Base-by-base conservation (phyloP, 2,113 vertebrate genomes). In the Reinhardtius hippoglossoides region DNA sequence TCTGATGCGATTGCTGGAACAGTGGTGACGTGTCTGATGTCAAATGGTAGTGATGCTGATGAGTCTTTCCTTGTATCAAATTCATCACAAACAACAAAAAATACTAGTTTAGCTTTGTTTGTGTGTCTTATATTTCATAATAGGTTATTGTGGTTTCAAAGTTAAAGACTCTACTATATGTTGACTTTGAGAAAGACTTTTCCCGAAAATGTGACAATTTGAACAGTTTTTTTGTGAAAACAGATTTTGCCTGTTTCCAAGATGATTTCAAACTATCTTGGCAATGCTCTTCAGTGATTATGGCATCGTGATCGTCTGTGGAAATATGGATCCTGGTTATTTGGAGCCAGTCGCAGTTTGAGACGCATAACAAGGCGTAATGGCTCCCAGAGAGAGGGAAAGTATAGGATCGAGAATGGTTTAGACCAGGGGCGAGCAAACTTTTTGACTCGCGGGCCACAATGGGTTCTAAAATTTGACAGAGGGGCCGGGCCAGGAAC, bases 261-360 rank as follows among this genome's bases (percentile, higher is more conserved):
- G 15, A 50, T 6, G 7, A 50, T 50, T 42, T 12, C 42, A 56
- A 26, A 0, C 50, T 66, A 21, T 71, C 24, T 56, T 40, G 18
- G 20, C 31, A n/a, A 35, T 21, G 48, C 62, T 74, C 62, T 20
- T 65, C 57, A 23, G 42, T 84, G 63, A 76, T 83, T 72, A 42
- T 55, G 37, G 74, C 23, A 14, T 60, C 42, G 27, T 66, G 74
- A 81, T 74, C 3, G n/a, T 67, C 66, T 66, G 66, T 67, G 85
- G 83, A 86, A 85, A 83, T 58, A 52, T 70, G 71, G 81, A 64
- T 64, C n/a, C 70, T 71, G 80, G 64, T 80, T 64, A 67, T 67
- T 81, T 87, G 80, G 80, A 87, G 76, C 80, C 78, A 85, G 77
- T 83, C 67, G 50, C 65, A 61, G 58, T 23, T 67, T 48, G 54